phyloP scores from a whole-genome alignment of 1,140 invertebrate genomes.

The Drosophila virilis region DNA sequence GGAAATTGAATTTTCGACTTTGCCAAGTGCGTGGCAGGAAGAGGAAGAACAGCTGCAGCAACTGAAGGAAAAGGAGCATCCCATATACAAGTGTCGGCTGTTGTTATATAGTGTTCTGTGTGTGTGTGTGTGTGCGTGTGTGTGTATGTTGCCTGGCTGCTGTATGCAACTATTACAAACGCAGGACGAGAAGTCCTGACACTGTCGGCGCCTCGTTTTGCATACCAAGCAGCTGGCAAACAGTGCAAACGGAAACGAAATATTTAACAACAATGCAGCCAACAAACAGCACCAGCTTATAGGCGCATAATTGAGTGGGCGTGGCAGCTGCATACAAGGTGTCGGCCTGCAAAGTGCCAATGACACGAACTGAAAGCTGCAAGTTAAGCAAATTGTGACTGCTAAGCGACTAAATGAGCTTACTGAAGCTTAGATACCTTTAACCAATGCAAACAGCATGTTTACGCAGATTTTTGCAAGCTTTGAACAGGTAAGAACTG shows the following conservation, averaged over 20 bases:
- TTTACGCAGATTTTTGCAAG: too few species aligned
- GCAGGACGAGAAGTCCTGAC: slow-evolving; percentile 70
- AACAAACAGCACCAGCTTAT: slow-evolving; percentile 29
- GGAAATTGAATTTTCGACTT: slow-evolving; percentile 83
- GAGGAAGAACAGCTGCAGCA: slow-evolving; percentile 53
- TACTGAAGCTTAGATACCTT: not conserved
- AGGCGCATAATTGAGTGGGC: slow-evolving; percentile 73
- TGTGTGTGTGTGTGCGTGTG: slow-evolving; percentile 30
- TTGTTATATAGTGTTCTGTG: slow-evolving; percentile 33
- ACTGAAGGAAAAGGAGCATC: slow-evolving; percentile 43
- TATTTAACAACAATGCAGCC: slow-evolving; percentile 80
- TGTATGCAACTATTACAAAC: slow-evolving; percentile 73
- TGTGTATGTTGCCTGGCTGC: slow-evolving; percentile 32
- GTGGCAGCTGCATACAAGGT: slow-evolving; percentile 37
- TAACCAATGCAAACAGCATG: too few species aligned
- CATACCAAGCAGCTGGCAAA: slow-evolving; percentile 76
- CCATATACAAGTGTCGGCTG: slow-evolving; percentile 40
- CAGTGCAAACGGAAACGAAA: slow-evolving; percentile 79
- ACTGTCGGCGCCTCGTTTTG: slow-evolving; percentile 79
- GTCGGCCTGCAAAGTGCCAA: not conserved
- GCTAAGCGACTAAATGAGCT: not conserved
- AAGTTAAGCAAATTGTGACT: not conserved
- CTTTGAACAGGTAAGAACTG: too few species aligned
- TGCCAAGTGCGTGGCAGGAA: slow-evolving; percentile 80
- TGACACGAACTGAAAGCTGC: slow-evolving; percentile 13